phyloP scores from a whole-genome alignment of 2,797 vertebrate species.

The Myripristis jacobus region DNA sequence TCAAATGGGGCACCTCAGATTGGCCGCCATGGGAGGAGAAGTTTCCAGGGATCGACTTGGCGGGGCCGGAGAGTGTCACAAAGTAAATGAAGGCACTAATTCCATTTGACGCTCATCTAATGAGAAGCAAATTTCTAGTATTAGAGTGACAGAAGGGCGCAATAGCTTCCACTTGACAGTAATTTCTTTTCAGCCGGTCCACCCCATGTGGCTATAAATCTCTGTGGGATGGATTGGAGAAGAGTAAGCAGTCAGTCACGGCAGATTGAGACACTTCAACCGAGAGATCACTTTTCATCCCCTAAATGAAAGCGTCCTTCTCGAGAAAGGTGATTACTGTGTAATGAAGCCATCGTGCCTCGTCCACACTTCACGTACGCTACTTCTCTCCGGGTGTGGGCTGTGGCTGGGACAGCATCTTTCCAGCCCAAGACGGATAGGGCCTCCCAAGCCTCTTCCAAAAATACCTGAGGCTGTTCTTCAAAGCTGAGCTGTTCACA shows the following conservation, averaged over 20 bases:
- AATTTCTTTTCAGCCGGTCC: constrained; percentile 75
- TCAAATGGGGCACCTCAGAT: constrained; percentile 18
- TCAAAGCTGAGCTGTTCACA: constrained; percentile 47
- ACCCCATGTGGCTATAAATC: constrained; percentile 59
- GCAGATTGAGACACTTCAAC: constrained; percentile 60
- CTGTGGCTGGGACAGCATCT: neutral
- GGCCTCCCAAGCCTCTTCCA: constrained; percentile 30
- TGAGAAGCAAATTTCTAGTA: constrained; percentile 79
- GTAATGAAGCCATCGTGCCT: constrained; percentile 19
- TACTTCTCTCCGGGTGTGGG: constrained; percentile 26
- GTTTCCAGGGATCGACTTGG: constrained; percentile 37
- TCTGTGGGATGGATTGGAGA: constrained; percentile 57
- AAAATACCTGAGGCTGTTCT: constrained; percentile 42
- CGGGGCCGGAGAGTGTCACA: constrained; percentile 31
- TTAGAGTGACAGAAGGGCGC: constrained; percentile 75
- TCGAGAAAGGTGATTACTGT: constrained; percentile 34
- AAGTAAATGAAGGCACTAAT: constrained; percentile 77
- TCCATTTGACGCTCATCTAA: constrained; percentile 77
- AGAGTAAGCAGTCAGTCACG: constrained; percentile 61
- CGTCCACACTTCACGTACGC: constrained; percentile 1
- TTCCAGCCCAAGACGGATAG: constrained; percentile 26
- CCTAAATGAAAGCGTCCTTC: constrained; percentile 30
- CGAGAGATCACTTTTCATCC: constrained; percentile 49
- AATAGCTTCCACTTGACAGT: constrained; percentile 74
- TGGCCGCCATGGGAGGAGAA: constrained; percentile 22